A percentile compares a stretch with the other conserved stretches of the same genome.
phyloP scores from a whole-genome alignment of 2,888 invertebrate species.

The Sminthurides aquaticus region DNA sequence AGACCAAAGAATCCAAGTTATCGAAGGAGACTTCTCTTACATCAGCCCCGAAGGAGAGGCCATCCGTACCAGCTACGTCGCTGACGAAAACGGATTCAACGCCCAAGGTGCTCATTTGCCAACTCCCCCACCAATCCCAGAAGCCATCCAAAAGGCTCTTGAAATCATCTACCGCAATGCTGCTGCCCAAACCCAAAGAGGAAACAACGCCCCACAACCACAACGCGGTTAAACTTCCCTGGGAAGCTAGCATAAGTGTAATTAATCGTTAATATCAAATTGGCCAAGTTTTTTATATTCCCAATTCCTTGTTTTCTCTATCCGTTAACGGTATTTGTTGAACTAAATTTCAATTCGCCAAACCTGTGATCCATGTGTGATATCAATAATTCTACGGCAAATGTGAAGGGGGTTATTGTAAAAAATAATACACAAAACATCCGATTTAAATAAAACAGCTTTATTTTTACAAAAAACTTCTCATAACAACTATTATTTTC shows the following conservation, averaged over 20 bases:
- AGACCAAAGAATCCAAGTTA: constrained; percentile 14
- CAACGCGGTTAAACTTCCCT: not conserved
- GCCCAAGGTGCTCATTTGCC: constrained; percentile 74
- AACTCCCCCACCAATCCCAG: constrained; percentile 72
- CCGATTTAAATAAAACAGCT: too few species aligned
- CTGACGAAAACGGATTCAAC: constrained; percentile 57
- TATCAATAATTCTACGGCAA: too few species aligned
- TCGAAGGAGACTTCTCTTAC: constrained; percentile 17
- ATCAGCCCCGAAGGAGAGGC: constrained; percentile 19
- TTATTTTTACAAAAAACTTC: too few species aligned
- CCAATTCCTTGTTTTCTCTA: too few species aligned
- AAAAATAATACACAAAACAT: too few species aligned
- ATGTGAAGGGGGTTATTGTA: too few species aligned
- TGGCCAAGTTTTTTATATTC: too few species aligned
- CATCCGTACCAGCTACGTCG: constrained; percentile 16
- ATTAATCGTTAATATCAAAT: too few species aligned
- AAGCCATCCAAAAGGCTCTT: constrained; percentile 77
- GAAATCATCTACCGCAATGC: constrained; percentile 58
- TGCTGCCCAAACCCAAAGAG: constrained; percentile 15
- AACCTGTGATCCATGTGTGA: too few species aligned
- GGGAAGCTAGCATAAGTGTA: not conserved
- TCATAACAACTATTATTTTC: too few species aligned
- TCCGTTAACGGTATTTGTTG: too few species aligned
- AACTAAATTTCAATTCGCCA: too few species aligned
- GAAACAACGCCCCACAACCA: not conserved